These are phyloP conservation scores for Neocrepidodera transversa DNA, from an alignment of 2,888 invertebrate genomes.

Conservation along the genomic window DNA sequence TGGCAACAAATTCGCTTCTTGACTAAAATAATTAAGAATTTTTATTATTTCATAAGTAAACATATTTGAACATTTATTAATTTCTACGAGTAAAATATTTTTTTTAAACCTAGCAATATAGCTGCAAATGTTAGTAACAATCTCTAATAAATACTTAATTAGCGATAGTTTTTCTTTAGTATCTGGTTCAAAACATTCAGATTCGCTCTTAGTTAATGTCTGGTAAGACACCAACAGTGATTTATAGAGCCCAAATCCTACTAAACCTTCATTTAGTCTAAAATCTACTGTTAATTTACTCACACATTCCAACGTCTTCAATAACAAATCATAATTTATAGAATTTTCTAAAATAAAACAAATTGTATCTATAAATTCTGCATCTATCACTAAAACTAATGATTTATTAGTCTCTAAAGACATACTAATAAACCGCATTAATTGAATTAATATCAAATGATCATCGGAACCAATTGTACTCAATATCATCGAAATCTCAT, in stretches of 20 bases:
- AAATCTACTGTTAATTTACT: slow-evolving; percentile 48
- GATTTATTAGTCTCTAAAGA: slow-evolving; percentile 59
- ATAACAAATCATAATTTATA: slow-evolving; percentile 68
- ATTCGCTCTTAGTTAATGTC: slow-evolving; percentile 38
- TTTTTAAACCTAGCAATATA: slow-evolving; percentile 42
- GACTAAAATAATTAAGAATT: slow-evolving; percentile 44
- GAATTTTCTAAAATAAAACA: slow-evolving; percentile 79
- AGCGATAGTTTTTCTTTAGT: slow-evolving; percentile 41
- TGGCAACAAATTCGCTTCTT: slow-evolving; percentile 49
- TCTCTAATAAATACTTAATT: slow-evolving; percentile 47
- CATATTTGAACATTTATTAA: slow-evolving; percentile 37
- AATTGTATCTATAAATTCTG: slow-evolving; percentile 66
- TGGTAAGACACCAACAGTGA: slow-evolving; percentile 45
- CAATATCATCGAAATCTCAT: slow-evolving; percentile 65
- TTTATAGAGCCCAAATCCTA: slow-evolving; percentile 41
- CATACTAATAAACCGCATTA: slow-evolving; percentile 71
- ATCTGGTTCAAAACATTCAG: slow-evolving; percentile 45
- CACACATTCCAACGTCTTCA: slow-evolving; percentile 67
- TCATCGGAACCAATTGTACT: slow-evolving; percentile 70
- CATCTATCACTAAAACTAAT: slow-evolving; percentile 60
- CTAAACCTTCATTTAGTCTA: slow-evolving; percentile 40
- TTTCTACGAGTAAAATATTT: slow-evolving; percentile 29
- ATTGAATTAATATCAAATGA: slow-evolving; percentile 74
- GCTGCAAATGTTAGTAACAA: slow-evolving; percentile 48
- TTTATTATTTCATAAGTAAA: slow-evolving; percentile 41